Percentiles rank a stretch among this genome's conserved stretches.
Evolutionary conservation across 2,888 invertebrate species (phyloP).

Genomic region (Zaprionus bogoriensis): DNA sequence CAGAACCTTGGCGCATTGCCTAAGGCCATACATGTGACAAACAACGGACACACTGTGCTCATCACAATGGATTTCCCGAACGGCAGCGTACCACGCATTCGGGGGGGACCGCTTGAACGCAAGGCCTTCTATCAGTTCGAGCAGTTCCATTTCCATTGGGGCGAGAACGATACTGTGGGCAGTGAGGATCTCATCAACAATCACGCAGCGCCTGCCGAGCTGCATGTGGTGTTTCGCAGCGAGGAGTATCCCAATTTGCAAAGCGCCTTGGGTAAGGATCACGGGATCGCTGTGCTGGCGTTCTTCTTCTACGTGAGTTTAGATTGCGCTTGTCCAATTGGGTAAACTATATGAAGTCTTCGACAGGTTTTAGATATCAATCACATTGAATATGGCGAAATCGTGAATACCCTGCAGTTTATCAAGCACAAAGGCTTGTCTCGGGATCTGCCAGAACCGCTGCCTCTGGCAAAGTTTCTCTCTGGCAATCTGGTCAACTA

Average conservation of each 20-base stretch:
- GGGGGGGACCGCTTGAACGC: slow-evolving; percentile 9
- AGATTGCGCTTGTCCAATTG: no score
- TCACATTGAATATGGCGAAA: slow-evolving; percentile 16
- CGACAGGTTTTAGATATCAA: no score
- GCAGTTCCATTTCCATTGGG: slow-evolving; percentile 93
- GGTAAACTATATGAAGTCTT: no score
- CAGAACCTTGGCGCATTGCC: not conserved
- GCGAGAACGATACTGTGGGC: slow-evolving; percentile 88
- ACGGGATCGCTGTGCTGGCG: slow-evolving; percentile 84
- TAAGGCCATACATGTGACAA: not conserved
- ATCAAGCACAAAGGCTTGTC: slow-evolving; percentile 80
- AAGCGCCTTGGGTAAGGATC: slow-evolving; percentile 86
- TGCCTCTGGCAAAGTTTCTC: slow-evolving; percentile 85
- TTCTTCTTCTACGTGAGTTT: slow-evolving; percentile 6
- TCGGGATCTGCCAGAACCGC: slow-evolving; percentile 84
- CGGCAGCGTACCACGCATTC: not conserved
- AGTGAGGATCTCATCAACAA: slow-evolving; percentile 85
- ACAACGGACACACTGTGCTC: slow-evolving; percentile 22
- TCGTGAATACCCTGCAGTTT: slow-evolving; percentile 80
- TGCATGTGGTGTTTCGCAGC: slow-evolving; percentile 91
- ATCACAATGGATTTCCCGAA: slow-evolving; percentile 4
- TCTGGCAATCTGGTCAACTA: slow-evolving; percentile 86
- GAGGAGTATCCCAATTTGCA: slow-evolving; percentile 85
- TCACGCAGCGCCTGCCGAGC: slow-evolving; percentile 88
- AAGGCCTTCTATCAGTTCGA: slow-evolving; percentile 8